Base-by-base conservation (phyloP, 1,140 invertebrate genomes). In the Steinernema khuongi region DNA sequence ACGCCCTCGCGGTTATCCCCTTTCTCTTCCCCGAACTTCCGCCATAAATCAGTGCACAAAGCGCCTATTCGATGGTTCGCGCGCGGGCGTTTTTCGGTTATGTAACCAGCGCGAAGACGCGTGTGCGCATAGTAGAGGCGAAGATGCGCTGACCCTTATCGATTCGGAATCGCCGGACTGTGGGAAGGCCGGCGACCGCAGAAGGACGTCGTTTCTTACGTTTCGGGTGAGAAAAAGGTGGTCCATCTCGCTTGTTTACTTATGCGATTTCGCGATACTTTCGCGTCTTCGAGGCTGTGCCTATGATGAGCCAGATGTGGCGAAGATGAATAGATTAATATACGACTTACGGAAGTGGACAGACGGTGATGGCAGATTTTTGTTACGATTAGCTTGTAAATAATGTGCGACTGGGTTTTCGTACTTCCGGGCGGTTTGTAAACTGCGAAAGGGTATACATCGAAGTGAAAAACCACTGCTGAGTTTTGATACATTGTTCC, bases 41-140 rank as follows among this genome's bases (percentile, higher is more conserved):
- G 50, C 11, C 50, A 60, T 60, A 60, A 60, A 60, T 60, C 22
- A 60, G n/a, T 60, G 36, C 50, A 22, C 50, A 26, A 60, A 14
- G 50, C 19, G 50, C 50, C 14, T 14, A 60, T 11, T 41, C 22
- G 50, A 7, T 60, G 14, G 50, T 22, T 41, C 7, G 50, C 19
- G 50, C 50, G 50, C n/a, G n/a, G n/a, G n/a, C 50, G 50, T 60
- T 60, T 60, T 60, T 60, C 50, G 50, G 50, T 60, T 60, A 60
- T 60, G 26, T 60, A 60, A 60, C 50, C 50, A 60, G 26, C 50
- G 26, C 36, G n/a, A n/a, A 41, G 26, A 60, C 11, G 2, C 7
- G 4, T 4, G 22, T 17, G 50, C 50, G 50, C 50, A 60, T 7
- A n/a, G 50, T n/a, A 60, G 50, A 26, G 26, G 50, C 11, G 22